Evolutionary conservation across 1,140 invertebrate genomes (phyloP), one percentile per base, ranked within the genome.

Genomic region (Drosophila nikananu): DNA sequence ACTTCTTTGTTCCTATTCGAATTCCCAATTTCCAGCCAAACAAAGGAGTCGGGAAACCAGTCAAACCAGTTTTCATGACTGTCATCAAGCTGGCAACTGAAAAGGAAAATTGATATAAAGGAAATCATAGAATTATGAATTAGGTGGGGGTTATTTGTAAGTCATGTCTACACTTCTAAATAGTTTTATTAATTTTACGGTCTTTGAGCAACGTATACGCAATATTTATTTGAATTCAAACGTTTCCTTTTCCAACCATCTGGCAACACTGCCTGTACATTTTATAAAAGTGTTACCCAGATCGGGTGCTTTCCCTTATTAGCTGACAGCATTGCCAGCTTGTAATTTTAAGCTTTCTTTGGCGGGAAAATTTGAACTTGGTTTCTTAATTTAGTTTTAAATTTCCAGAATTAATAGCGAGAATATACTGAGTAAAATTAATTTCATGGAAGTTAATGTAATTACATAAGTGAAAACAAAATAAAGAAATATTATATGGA

Each of bases 61-160:
- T 76, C 73, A 65, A 41, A 83, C 81, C 68, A 75, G 81, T 83
- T 83, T 55, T 44, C 13, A 39, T 55, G 67, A 54, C 37, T 13
- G 5, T 52, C 39, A 7, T 17, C 13, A 39, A 37, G 37, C n/a
- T 67, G 46, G 17, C 9, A 37, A 44, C n/a, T 37, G 15, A 19
- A 21, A 12, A 61, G 5, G 15, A 2, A 19, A 41, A 30, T 23
- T 17, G 8, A 23, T 7, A 8, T 0, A 9, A 41, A 32, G 8
- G 7, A 27, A 64, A 39, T 39, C 8, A 21, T 27, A 23, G 5
- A 55, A 9, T 12, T 23, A n/a, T 55, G 52, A 37, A 15, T 39
- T 2, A 23, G 5, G 5, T 17, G 0, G 2, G 2, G 5, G 2
- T n/a, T 39, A 17, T 55, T 5, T 23, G 2, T 10, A 23, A 12